Conservation (phyloP, 2,113 vertebrate species). For the Melierax canorus region DNA sequence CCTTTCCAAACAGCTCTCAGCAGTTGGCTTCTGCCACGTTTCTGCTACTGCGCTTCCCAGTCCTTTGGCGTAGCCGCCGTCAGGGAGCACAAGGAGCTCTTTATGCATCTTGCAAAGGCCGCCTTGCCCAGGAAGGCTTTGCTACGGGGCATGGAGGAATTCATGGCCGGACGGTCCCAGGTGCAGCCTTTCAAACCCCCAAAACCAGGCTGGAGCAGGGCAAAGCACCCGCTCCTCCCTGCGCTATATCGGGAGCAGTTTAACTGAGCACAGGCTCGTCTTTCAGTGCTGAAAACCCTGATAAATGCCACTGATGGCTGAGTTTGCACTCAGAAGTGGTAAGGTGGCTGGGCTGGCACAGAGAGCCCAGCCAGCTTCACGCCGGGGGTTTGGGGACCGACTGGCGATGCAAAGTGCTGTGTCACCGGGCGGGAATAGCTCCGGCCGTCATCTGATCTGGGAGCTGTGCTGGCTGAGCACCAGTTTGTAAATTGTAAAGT, state of each 20-base stretch:
- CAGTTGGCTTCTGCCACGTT: background rate
- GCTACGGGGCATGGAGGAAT: background rate
- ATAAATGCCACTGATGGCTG: conserved; percentile 39
- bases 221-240: background rate
- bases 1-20: background rate
- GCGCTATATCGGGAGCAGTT: background rate
- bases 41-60: background rate
- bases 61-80: background rate
- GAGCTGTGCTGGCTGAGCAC: conserved; percentile 50
- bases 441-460: conserved; percentile 32
- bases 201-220: background rate
- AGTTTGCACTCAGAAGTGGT: conserved; percentile 1
- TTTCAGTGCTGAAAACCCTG: conserved; percentile 52
- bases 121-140: conserved; percentile 18
- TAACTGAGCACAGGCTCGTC: background rate
- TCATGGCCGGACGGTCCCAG: background rate
- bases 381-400: conserved; percentile 1
- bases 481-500: conserved; percentile 68
- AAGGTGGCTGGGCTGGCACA: conserved; percentile 50
- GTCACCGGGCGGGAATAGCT: conserved; percentile 61
- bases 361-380: conserved; percentile 9
- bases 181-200: background rate
- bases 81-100: conserved; percentile 50
- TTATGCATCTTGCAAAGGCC: conserved; percentile 27
- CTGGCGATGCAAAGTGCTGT: conserved; percentile 52